These are phyloP conservation scores for Folsomia manolachei DNA, from an alignment of 2,888 invertebrate genomes.

Conservation along the genomic window DNA sequence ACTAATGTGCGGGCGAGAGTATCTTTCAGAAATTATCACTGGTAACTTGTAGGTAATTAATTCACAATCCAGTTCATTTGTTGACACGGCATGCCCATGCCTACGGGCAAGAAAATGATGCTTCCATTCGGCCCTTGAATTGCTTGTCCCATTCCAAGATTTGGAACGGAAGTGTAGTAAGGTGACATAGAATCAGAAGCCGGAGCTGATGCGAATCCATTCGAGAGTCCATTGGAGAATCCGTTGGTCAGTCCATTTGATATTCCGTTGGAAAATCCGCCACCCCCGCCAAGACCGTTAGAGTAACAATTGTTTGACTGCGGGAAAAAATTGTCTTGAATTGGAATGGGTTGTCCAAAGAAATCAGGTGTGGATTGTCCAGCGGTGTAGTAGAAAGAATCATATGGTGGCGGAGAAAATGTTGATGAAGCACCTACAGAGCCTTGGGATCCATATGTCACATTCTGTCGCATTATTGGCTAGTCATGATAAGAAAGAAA, in stretches of 20 bases:
- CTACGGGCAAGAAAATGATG: not conserved
- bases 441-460: not conserved
- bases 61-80: not conserved
- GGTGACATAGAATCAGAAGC: not conserved
- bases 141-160: not conserved
- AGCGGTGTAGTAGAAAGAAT: conserved; percentile 7
- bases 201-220: not conserved
- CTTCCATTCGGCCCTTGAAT: not conserved
- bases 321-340: not conserved
- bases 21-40: no score
- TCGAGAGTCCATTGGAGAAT: not conserved
- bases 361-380: not conserved
- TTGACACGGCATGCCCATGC: not conserved
- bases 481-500: no score
- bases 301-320: not conserved
- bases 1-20: no score
- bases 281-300: no score
- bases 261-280: not conserved
- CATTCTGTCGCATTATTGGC: not conserved
- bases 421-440: not conserved
- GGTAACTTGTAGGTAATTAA: not conserved
- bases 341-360: not conserved
- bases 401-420: not conserved
- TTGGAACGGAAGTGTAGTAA: not conserved
- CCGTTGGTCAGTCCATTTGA: not conserved